phyloP scores from a whole-genome alignment of 2,888 invertebrate species.

The Iphiclides podalirius region DNA sequence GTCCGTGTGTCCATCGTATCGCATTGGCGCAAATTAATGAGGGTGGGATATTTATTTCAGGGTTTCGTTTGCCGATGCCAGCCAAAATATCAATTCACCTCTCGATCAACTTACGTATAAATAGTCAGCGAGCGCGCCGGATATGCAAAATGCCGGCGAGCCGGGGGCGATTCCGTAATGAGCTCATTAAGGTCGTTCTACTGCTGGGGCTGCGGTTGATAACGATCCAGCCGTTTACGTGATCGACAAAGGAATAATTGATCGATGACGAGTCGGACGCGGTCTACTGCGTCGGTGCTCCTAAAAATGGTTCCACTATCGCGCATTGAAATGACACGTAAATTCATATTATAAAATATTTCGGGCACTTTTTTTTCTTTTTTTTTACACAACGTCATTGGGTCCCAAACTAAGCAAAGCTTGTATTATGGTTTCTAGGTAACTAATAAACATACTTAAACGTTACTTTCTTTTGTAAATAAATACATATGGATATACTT shows the following conservation, averaged over 20 bases:
- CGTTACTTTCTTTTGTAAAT: too few species aligned
- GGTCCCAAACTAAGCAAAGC: too few species aligned
- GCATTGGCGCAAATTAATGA: constrained; percentile 78
- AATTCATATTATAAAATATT: too few species aligned
- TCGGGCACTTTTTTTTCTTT: too few species aligned
- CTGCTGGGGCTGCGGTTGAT: constrained; percentile 34
- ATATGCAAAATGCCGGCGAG: constrained; percentile 47
- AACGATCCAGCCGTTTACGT: constrained; percentile 35
- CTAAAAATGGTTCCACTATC: too few species aligned
- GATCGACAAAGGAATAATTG: constrained; percentile 26
- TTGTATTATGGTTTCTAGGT: too few species aligned
- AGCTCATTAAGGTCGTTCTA: constrained; percentile 51
- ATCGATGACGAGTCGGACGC: too few species aligned
- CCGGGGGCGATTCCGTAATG: constrained; percentile 43
- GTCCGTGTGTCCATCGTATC: constrained; percentile 61
- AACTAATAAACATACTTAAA: too few species aligned
- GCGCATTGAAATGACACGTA: too few species aligned
- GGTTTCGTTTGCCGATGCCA: constrained; percentile 56
- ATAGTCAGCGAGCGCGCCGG: constrained; percentile 33
- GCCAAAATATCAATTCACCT: constrained; percentile 54
- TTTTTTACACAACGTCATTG: too few species aligned
- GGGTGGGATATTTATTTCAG: constrained; percentile 73
- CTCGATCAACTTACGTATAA: constrained; percentile 30
- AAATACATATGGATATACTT: too few species aligned
- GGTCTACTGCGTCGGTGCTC: too few species aligned